Evolutionary conservation across 2,888 invertebrate species (phyloP).

Genomic region (Ceraclea dissimilis): DNA sequence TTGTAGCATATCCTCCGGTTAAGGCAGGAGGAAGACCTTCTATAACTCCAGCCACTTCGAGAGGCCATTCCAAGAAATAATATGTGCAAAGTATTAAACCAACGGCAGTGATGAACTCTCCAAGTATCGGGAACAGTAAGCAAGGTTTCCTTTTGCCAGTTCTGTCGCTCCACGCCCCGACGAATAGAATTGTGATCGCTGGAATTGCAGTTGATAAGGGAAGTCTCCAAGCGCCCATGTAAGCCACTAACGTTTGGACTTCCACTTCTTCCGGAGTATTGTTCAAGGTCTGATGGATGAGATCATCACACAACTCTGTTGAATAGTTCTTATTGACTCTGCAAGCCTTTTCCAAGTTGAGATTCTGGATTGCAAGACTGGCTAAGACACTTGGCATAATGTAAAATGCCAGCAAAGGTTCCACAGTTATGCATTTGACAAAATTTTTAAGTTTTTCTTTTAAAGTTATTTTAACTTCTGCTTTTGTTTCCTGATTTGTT

Average conservation of each 20-base stretch:
- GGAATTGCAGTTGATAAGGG: conserved; percentile 50
- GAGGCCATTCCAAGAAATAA: conserved; percentile 49
- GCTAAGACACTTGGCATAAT: conserved; percentile 49
- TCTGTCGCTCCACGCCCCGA: conserved; percentile 57
- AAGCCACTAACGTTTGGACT: conserved; percentile 41
- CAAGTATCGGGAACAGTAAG: conserved; percentile 49
- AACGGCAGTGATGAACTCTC: conserved; percentile 45
- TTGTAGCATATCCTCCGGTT: conserved; percentile 50
- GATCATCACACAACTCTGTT: conserved; percentile 42
- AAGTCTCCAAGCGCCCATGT: conserved; percentile 49
- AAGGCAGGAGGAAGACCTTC: conserved; percentile 50
- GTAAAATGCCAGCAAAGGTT: conserved; percentile 67
- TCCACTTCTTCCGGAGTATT: conserved; percentile 36
- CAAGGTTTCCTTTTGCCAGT: conserved; percentile 50
- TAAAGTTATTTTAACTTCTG: conserved; percentile 33
- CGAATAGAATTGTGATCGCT: conserved; percentile 47
- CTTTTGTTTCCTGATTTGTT: conserved; percentile 3
- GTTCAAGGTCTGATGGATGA: conserved; percentile 36
- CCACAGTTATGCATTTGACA: conserved; percentile 61
- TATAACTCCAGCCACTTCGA: conserved; percentile 47
- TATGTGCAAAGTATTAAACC: conserved; percentile 48
- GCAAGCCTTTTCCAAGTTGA: conserved; percentile 52
- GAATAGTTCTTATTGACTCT: conserved; percentile 44
- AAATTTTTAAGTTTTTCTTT: conserved; percentile 32
- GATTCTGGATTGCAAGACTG: conserved; percentile 40